Conservation (phyloP, 1,140 invertebrate species). For the Lethrus apterus region DNA sequence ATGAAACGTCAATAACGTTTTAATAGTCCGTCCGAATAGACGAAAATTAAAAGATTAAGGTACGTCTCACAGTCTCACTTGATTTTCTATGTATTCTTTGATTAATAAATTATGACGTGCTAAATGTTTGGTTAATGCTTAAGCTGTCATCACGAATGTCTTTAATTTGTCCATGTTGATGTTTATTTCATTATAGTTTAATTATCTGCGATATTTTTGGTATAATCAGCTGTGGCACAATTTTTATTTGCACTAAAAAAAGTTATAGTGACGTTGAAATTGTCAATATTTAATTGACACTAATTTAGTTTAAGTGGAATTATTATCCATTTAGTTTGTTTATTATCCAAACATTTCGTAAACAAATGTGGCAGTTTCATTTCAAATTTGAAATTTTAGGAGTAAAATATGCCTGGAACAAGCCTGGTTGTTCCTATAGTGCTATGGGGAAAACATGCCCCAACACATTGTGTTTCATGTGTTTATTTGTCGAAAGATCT, state of each 20-base stretch:
- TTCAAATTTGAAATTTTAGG: no score
- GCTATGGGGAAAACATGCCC: slow-evolving; percentile 91
- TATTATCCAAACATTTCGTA: background rate
- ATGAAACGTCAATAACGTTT: slow-evolving; percentile 5
- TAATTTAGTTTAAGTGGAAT: slow-evolving; percentile 27
- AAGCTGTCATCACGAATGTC: no score
- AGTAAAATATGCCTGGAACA: slow-evolving; percentile 64
- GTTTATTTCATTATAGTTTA: slow-evolving; percentile 1
- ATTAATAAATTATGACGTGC: no score
- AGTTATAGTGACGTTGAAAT: no score
- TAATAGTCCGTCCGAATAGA: slow-evolving; percentile 8
- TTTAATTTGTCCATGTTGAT: no score
- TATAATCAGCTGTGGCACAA: background rate
- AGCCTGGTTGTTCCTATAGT: slow-evolving; percentile 95
- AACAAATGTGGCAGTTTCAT: background rate
- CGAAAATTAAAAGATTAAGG: slow-evolving; percentile 8
- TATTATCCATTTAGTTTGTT: background rate
- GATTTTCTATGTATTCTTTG: no score
- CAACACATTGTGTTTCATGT: slow-evolving; percentile 93
- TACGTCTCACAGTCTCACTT: no score
- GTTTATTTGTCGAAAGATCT: slow-evolving; percentile 88
- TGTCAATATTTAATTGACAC: slow-evolving; percentile 23
- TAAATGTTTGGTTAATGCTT: no score
- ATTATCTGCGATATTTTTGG: slow-evolving; percentile 6
- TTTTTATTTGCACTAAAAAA: no score